Evolutionary conservation across 2,888 invertebrate species (phyloP).

Genomic region (Sphaerophoria taeniata): DNA sequence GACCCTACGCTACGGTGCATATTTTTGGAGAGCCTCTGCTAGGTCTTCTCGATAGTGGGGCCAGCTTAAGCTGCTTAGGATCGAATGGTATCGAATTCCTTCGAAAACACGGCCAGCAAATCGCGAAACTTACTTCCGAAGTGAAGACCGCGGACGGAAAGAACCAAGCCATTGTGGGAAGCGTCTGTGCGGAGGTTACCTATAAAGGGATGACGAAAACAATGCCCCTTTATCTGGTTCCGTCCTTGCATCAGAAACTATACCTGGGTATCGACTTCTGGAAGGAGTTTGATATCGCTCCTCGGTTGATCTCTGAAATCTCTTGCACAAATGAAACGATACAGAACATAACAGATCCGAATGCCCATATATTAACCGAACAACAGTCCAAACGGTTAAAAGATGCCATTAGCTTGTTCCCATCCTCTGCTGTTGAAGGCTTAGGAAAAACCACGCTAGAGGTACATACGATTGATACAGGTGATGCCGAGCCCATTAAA

Average conservation of each 20-base stretch:
- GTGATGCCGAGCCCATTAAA: too few relatives aligned
- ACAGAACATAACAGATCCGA: too few relatives aligned
- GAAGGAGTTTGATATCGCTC: too few relatives aligned
- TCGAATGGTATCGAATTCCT: neutral
- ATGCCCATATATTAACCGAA: too few relatives aligned
- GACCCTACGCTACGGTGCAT: neutral
- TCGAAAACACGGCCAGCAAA: neutral
- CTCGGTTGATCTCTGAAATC: too few relatives aligned
- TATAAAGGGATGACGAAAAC: constrained; percentile 5
- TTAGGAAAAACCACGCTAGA: too few relatives aligned
- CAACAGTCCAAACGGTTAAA: too few relatives aligned
- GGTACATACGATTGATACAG: too few relatives aligned
- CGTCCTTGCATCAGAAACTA: neutral
- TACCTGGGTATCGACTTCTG: too few relatives aligned
- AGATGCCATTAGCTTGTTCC: too few relatives aligned
- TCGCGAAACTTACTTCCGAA: constrained; percentile 6
- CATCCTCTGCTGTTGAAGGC: too few relatives aligned
- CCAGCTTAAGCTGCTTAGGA: neutral
- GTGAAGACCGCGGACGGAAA: constrained; percentile 5
- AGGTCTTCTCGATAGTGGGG: neutral
- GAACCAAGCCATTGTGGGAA: neutral
- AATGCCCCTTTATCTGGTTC: neutral
- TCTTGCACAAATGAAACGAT: too few relatives aligned
- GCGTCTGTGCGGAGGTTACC: neutral
- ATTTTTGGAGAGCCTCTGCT: neutral